phyloP scores from a whole-genome alignment of 1,140 invertebrate species.

The Gyrodactylus salaris region DNA sequence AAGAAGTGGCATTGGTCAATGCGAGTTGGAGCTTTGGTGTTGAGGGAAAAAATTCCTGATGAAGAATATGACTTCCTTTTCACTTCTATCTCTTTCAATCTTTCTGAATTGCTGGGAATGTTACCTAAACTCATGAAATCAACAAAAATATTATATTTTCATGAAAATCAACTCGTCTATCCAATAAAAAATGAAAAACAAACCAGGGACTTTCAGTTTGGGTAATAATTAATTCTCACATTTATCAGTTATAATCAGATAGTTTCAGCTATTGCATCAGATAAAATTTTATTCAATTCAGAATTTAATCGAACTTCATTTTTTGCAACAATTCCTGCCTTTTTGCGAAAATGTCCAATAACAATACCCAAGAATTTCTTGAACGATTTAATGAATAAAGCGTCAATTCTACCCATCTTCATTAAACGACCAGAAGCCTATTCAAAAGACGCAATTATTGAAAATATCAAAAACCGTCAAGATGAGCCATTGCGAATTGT shows the following conservation, averaged over 20 bases:
- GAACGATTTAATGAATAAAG: slow-evolving; percentile 27
- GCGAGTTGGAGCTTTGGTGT: slow-evolving; percentile 30
- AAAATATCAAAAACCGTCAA: neutral
- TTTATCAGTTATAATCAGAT: slow-evolving; percentile 41
- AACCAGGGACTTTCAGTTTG: slow-evolving; percentile 39
- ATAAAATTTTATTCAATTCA: slow-evolving; percentile 37
- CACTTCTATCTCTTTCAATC: slow-evolving; percentile 2
- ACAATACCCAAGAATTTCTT: slow-evolving; percentile 25
- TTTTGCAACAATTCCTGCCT: slow-evolving; percentile 27
- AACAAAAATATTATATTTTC: slow-evolving; percentile 38
- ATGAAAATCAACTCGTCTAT: slow-evolving; percentile 41
- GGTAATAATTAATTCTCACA: slow-evolving; percentile 37
- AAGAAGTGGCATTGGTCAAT: slow-evolving; percentile 48
- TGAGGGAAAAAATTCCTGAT: slow-evolving; percentile 27
- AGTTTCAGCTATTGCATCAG: slow-evolving; percentile 32
- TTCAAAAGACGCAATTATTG: neutral
- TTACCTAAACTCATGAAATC: slow-evolving; percentile 27
- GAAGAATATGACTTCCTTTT: slow-evolving; percentile 10
- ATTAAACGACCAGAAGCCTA: slow-evolving; percentile 19
- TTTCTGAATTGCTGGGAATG: slow-evolving; percentile 30
- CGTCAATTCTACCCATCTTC: slow-evolving; percentile 32
- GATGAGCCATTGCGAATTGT: slow-evolving; percentile 27
- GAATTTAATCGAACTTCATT: slow-evolving; percentile 34
- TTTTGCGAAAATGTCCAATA: slow-evolving; percentile 33
- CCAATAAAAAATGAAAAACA: slow-evolving; percentile 31